phyloP scores from a whole-genome alignment of 2,888 invertebrate species.

The Dusona sp. region DNA sequence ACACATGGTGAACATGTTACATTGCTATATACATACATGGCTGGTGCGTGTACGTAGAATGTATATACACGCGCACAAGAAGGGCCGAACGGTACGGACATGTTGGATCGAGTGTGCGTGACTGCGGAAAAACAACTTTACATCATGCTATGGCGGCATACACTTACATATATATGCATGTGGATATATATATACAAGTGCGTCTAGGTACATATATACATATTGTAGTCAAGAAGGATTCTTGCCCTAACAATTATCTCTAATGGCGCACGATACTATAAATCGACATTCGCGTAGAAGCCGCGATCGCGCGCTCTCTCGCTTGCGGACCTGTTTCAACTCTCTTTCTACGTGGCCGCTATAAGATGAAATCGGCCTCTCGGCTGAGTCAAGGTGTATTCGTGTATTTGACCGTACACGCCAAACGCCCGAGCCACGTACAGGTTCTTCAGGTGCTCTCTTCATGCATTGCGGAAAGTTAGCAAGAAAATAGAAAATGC shows the following conservation, averaged over 20 bases:
- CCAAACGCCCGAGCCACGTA: not conserved
- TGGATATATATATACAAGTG: constrained; percentile 4
- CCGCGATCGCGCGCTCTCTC: constrained; percentile 27
- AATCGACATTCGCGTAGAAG: constrained; percentile 80
- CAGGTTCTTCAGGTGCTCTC: not conserved
- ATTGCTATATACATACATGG: not conserved
- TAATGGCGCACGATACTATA: constrained; percentile 83
- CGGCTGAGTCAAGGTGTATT: constrained; percentile 51
- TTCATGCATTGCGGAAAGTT: constrained; percentile 64
- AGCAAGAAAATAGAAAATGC: constrained; percentile 82
- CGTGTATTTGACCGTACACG: constrained; percentile 26
- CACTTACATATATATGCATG: constrained; percentile 8
- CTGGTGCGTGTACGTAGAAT: constrained; percentile 23
- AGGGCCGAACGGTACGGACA: constrained; percentile 38
- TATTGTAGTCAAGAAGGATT: constrained; percentile 59
- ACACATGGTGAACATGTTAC: constrained; percentile 30
- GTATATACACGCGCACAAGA: constrained; percentile 38
- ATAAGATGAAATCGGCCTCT: constrained; percentile 78
- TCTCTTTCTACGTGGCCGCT: constrained; percentile 65
- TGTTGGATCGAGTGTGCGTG: constrained; percentile 55
- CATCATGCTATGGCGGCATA: constrained; percentile 72
- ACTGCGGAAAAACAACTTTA: constrained; percentile 78
- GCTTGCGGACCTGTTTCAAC: constrained; percentile 43
- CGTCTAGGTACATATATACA: constrained; percentile 6
- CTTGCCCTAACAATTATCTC: constrained; percentile 83